Evolutionary conservation across 2,113 vertebrate genomes (phyloP), one percentile per base, ranked within the genome.

Genomic region (Eublepharis macularius): DNA sequence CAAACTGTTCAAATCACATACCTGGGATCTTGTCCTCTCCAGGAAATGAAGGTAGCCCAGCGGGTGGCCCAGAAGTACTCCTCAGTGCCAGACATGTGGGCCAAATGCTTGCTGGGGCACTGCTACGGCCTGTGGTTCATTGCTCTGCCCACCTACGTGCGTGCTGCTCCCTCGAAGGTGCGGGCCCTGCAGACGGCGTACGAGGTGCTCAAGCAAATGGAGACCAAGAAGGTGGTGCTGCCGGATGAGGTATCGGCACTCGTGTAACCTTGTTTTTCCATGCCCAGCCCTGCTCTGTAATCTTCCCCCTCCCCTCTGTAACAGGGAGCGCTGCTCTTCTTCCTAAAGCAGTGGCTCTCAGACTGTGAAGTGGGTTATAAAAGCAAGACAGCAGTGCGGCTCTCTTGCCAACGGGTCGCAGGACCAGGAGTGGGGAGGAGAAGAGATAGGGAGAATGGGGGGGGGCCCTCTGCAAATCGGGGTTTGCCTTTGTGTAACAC

Each of bases 41-140:
- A 99, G 98, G 98, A 99, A 95, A 98, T 98, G 86, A 99, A 99
- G 91, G 85, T 98, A 79, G 98, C 98, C 0, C 98, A 99, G 93
- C 96, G 97, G 2, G 95, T 97, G 65, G 98, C 98, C 0, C 98
- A 99, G 95, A 98, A 98, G 84, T 98, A 98, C 21, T 96, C 97
- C 0, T 83, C 96, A 0, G 95, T 98, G 65, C 97, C 98, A 0
- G 98, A 99, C 89, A 97, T 98, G 96, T 99, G 98, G 98, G 98
- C 98, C 1, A 97, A 97, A 80, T 99, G 97, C 70, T 95, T 99
- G 75, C 96, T 99, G 91, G 98, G 98, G 0, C 98, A 99, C 94
- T 98, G 98, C 80, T 99, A 99, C 0, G 98, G 98, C 0, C 97
- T 99, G 24, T 99, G 98, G 98, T 99, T 99, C 96, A 97, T 99